Evolutionary conservation across 2,888 invertebrate genomes (phyloP).

Genomic region (Melinaea menophilus): DNA sequence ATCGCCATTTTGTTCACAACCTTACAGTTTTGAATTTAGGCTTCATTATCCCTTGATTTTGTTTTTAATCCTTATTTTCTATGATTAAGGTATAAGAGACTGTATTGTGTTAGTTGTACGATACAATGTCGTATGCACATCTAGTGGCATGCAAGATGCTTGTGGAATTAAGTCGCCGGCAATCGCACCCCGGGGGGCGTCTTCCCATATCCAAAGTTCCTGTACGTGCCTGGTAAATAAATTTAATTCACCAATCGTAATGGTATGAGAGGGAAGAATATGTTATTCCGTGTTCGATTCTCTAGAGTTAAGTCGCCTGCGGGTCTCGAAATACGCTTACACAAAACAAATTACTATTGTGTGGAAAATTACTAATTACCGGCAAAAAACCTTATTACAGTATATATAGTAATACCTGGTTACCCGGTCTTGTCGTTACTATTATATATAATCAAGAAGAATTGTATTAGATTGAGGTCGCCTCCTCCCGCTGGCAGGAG

Average conservation of each 20-base stretch:
- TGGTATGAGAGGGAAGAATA: conserved; percentile 21
- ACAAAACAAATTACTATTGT: background rate
- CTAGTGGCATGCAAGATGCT: conserved; percentile 19
- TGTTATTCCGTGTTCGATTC: conserved; percentile 5
- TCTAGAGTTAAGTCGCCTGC: background rate
- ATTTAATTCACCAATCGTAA: conserved; percentile 27
- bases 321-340: background rate
- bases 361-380: background rate
- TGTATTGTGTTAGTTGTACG: conserved; percentile 7
- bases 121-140: conserved; percentile 1
- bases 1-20: conserved; percentile 24
- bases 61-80: background rate
- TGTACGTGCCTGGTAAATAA: conserved; percentile 29
- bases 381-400: background rate
- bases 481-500: conserved; percentile 11
- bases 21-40: conserved; percentile 23
- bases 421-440: background rate
- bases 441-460: too few relatives aligned
- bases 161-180: conserved; percentile 24
- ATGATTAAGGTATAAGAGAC: background rate
- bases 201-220: conserved; percentile 26
- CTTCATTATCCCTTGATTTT: conserved; percentile 20
- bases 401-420: background rate
- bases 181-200: conserved; percentile 24
- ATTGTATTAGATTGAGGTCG: conserved; percentile 12